Evolutionary conservation across 2,113 vertebrate species (phyloP).

Genomic region (Centropus unirufus): DNA sequence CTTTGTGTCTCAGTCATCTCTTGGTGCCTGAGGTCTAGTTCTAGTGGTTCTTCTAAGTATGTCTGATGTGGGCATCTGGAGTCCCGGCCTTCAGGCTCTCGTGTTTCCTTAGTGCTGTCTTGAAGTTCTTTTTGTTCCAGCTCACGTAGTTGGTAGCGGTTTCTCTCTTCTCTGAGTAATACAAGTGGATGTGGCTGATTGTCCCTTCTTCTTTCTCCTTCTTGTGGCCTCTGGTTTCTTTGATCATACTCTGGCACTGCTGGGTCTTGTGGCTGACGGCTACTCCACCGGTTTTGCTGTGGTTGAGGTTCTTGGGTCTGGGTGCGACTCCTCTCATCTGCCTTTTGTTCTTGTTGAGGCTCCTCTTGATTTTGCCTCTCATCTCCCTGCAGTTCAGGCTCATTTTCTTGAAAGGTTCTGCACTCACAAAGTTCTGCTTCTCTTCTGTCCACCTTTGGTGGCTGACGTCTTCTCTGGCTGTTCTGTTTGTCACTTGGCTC

Average conservation of each 20-base stretch:
- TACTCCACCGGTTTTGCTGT: neutral
- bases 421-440: fast-evolving
- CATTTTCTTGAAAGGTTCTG: too few relatives aligned
- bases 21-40: fast-evolving
- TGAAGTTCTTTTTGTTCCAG: neutral
- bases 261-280: neutral
- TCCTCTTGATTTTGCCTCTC: neutral
- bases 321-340: neutral
- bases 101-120: fast-evolving
- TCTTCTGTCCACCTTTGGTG: neutral
- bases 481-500: fast-evolving
- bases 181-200: neutral
- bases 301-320: neutral
- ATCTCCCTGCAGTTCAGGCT: neutral
- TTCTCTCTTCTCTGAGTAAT: neutral
- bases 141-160: neutral
- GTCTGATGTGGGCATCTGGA: neutral
- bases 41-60: neutral
- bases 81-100: fast-evolving
- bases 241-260: fast-evolving
- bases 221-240: neutral
- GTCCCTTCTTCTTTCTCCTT: neutral
- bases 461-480: neutral
- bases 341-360: neutral
- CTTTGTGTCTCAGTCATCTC: fast-evolving